Base-by-base conservation (phyloP, 2,888 invertebrate species). In the Listrodromus nycthemerus region DNA sequence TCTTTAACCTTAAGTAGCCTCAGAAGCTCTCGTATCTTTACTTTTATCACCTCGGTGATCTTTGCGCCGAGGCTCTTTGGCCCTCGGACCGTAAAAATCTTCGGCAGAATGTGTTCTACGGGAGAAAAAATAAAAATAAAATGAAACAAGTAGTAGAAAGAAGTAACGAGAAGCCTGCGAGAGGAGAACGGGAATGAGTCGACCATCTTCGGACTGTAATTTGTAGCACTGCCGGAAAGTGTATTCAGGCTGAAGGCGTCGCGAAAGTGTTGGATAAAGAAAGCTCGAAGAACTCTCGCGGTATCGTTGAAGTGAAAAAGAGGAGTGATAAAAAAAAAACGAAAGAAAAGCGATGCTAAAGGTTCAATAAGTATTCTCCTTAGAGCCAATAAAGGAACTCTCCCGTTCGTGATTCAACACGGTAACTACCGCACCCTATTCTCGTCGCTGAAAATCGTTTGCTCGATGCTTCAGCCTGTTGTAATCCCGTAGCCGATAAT, bases 321-420 rank as follows among this genome's bases (percentile, higher is more conserved):
- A 66, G 37, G 58, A 30, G 80, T 61, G 83, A 80, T 73, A 63
- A 73, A 55, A 74, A 82, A 61, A 48, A 50, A 41, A 50, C 87
- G 87, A 89, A 90, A 90, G 89, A 91, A 92, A 91, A 90, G 89
- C 88, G 88, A 86, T 91, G 90, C 90, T 90, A 89, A 91, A 92
- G 91, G 92, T 93, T 93, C 92, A 90, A 92, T 92, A 92, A 93
- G 92, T 91, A 92, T 92, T 89, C 91, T 92, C 88, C 90, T 92
- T 89, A 89, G 89, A 91, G 91, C 91, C 91, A 93, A 93, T 93
- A 92, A 92, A 89, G 88, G 86, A 81, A 85, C 87, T 87, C 86
- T 87, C 88, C 82, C 88, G 84, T 89, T 88, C 88, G 84, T 69
- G 83, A 82, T 81, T 75, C 76, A 80, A 73, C 80, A 63, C 41